Evolutionary conservation across 2,113 vertebrate species (phyloP), one percentile per base, ranked within the genome.

Genomic region (Pangasianodon hypophthalmus): DNA sequence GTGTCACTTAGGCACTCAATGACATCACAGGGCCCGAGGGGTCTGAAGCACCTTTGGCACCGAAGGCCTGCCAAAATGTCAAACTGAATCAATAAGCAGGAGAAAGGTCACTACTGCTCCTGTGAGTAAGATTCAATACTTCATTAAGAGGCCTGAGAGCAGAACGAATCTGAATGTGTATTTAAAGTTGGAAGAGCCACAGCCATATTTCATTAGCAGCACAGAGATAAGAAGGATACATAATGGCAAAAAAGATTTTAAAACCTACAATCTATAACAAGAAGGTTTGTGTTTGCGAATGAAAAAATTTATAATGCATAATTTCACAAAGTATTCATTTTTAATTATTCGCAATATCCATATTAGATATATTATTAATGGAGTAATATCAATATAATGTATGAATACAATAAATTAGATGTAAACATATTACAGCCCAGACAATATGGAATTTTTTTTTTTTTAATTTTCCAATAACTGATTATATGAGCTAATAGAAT

Each of bases 121-220:
- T 92, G 73, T 79, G 86, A 90, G 90, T 87, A 44, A 87, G 46
- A 91, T 91, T 87, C 88, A 92, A 92, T 92, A 92, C 88, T 92
- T 92, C 84, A 91, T 89, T 91, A 90, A 77, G 26, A 62, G 56
- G n/a, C 77, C 60, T 52, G 84, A 84, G 87, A 64, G 87, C 71
- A 58, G 87, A n/a, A 86, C 14, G 50, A 90, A 91, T 90, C 24
- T 87, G 60, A 89, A 90, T 77, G 60, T 52, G 87, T 91, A 54
- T 90, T 92, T 91, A 92, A 90, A 87, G 86, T 48, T 54, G 88
- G 77, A 86, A 26, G 60, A 79, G 77, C 73, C 3, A 26, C 46
- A 83, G 77, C 11, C 16, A 29, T 16, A 58, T 85, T 81, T 56
- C 79, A 87, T 77, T 58, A 44, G 89, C 79, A 87, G 13, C 41